Conservation (phyloP, 2,797 vertebrate species). For the Anguilla anguilla region DNA sequence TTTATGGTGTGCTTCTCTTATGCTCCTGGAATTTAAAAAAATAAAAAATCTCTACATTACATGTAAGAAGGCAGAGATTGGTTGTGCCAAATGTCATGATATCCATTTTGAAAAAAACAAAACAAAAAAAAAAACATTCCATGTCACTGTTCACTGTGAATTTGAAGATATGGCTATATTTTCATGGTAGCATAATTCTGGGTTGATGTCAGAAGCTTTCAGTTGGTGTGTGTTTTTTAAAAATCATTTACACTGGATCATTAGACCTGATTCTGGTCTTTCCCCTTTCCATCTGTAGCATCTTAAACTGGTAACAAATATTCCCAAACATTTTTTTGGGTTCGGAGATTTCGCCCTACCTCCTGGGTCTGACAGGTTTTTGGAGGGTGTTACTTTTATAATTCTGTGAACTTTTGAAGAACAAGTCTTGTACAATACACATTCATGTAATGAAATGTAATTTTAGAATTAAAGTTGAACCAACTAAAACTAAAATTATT, state of each 20-base stretch:
- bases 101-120: background rate
- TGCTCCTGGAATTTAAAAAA: constrained; percentile 46
- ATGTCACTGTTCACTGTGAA: constrained; percentile 16
- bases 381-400: constrained; percentile 69
- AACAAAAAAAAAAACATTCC: constrained; percentile 1
- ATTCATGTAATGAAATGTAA: constrained; percentile 76
- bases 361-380: constrained; percentile 62
- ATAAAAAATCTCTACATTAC: background rate
- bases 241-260: background rate
- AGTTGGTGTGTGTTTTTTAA: background rate
- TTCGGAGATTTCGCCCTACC: constrained; percentile 30
- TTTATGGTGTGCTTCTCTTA: constrained; percentile 67
- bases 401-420: constrained; percentile 68
- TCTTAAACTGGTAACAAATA: constrained; percentile 25
- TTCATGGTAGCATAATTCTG: background rate
- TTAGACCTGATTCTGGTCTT: background rate
- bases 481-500: constrained; percentile 62
- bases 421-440: constrained; percentile 74
- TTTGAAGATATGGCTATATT: constrained; percentile 7
- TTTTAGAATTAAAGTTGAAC: constrained; percentile 66
- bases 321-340: constrained; percentile 21
- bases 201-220: background rate
- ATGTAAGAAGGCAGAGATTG: constrained; percentile 4
- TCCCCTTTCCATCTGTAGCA: background rate
- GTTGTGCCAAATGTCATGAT: constrained; percentile 11